Evolutionary conservation across 2,888 invertebrate genomes (phyloP).

Genomic region (Ganaspis brasiliensis): DNA sequence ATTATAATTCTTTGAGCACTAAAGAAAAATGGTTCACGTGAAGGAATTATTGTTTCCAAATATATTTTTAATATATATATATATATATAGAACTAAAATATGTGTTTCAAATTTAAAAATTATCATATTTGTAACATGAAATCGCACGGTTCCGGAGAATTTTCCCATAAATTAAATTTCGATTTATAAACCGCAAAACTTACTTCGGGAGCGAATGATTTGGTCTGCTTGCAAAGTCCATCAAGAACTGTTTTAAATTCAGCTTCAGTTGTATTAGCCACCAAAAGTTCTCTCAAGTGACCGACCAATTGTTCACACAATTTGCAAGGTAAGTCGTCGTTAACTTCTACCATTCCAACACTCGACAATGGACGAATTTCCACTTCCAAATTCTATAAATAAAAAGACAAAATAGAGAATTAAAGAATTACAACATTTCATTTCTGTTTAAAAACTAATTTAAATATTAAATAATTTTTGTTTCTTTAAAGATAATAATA

Average conservation of each 20-base stretch:
- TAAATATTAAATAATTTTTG: constrained; percentile 39
- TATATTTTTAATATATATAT: no score
- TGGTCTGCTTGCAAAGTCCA: constrained; percentile 91
- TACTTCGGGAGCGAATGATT: constrained; percentile 86
- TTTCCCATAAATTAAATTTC: no score
- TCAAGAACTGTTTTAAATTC: constrained; percentile 90
- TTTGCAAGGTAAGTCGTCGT: constrained; percentile 89
- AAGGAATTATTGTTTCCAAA: no score
- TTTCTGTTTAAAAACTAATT: constrained; percentile 13
- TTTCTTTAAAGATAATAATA: no score
- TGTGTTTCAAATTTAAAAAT: no score
- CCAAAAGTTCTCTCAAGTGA: constrained; percentile 89
- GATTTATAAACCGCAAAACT: constrained; percentile 46
- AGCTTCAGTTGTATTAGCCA: constrained; percentile 91
- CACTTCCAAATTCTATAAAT: constrained; percentile 77
- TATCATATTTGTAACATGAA: no score
- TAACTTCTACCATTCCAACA: constrained; percentile 83
- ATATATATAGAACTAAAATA: no score
- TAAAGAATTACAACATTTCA: constrained; percentile 9
- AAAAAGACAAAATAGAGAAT: constrained; percentile 9
- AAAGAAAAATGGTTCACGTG: no score
- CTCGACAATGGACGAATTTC: constrained; percentile 83
- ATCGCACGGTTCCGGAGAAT: no score
- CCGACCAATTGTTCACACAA: constrained; percentile 91
- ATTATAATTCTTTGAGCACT: no score